Evolutionary conservation across 2,797 vertebrate genomes (phyloP).

Genomic region (Thripadectes ignobilis): DNA sequence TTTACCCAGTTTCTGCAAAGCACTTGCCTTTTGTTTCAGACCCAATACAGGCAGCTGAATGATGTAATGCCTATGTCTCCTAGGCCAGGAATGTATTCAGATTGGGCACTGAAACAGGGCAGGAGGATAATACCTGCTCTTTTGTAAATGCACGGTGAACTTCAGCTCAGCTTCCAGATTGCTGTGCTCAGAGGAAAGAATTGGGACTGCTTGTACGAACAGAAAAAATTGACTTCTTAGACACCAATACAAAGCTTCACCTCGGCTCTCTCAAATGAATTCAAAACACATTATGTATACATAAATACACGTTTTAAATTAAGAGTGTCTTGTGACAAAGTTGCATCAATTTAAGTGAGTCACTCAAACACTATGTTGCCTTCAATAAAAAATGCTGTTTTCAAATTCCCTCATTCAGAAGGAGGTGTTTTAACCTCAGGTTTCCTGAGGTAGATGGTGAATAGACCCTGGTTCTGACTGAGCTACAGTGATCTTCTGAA

Average conservation of each 20-base stretch:
- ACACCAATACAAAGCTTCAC: not conserved
- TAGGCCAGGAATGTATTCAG: conserved; percentile 18
- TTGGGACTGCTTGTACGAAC: not conserved
- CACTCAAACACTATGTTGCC: not conserved
- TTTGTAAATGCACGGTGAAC: conserved; percentile 14
- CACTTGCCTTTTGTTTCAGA: conserved; percentile 30
- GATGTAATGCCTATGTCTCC: conserved; percentile 27
- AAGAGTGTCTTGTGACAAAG: not conserved
- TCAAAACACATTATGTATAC: not conserved
- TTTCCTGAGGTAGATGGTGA: not conserved
- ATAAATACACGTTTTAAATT: not conserved
- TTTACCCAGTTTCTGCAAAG: conserved; percentile 1
- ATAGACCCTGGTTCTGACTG: not conserved
- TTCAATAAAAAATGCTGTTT: not conserved
- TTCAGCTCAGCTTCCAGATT: not conserved
- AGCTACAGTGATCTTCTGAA: not conserved
- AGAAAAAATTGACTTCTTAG: not conserved
- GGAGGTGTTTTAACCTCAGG: not conserved
- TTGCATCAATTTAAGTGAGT: not conserved
- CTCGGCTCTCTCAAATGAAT: not conserved
- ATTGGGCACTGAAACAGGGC: not conserved
- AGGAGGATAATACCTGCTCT: conserved; percentile 23
- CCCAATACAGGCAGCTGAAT: not conserved
- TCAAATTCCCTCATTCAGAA: not conserved
- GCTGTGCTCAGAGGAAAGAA: not conserved